Evolutionary conservation across 2,113 vertebrate species (phyloP), one percentile per base, ranked within the genome.

Genomic region (Chinchilla lanigera): DNA sequence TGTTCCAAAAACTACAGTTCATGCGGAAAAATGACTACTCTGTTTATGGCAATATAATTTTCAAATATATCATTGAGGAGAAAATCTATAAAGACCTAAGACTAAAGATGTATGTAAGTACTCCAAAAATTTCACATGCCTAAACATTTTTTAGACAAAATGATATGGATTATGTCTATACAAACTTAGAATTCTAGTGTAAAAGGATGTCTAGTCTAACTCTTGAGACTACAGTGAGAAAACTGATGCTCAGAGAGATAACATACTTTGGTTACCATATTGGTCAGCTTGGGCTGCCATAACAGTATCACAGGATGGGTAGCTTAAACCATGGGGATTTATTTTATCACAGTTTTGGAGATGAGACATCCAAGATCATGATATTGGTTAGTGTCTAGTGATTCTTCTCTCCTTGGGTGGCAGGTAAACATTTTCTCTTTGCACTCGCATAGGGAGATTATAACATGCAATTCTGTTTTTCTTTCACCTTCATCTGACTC

Each of bases 131-230:
- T 56, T 69, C 6, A 83, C 0, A 47, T 84, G 2, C 80, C 24
- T 93, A 65, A 87, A 65, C 0, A 65, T 67, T 86, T 75, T 95
- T 84, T 93, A 90, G 8, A 38, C 58, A 47, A 95, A 96, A 94
- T 90, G 3, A 54, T 92, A 26, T 93, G 33, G 7, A 52, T 81
- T 85, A 0, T 90, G 12, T 71, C 22, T 14, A 50, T 60, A 33
- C 30, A 92, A 92, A 54, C 9, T 52, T 82, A 35, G 56, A 89
- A 95, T 61, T n/a, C 77, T 82, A 73, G 38, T 41, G 35, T 92
- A 77, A 52, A 28, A 91, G 69, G 2, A 1, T 22, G 30, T 69
- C 41, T 77, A 41, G 1, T 77, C 24, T 35, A 80, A 28, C 80
- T 86, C 22, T 94, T 90, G 22, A 54, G 22, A 58, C 44, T 47